phyloP scores from a whole-genome alignment of 2,888 invertebrate species.

The Macrophya alboannulata region DNA sequence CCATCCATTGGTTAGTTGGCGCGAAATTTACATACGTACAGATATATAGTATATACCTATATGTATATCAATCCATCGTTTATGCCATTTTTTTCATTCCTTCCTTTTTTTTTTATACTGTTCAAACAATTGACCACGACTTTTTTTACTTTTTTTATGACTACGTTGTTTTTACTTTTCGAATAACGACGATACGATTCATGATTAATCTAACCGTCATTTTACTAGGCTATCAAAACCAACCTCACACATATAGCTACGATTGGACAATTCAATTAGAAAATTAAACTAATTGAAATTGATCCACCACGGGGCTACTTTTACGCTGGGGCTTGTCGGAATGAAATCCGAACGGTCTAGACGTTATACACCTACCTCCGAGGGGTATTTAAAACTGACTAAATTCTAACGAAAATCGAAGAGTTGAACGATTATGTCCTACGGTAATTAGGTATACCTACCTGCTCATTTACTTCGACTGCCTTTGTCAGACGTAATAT shows the following conservation, averaged over 20 bases:
- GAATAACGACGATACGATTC: not conserved
- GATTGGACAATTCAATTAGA: not conserved
- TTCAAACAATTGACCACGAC: constrained; percentile 5
- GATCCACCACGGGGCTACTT: not conserved
- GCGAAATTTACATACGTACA: constrained; percentile 45
- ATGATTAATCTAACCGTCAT: not conserved
- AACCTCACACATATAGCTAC: too few species aligned
- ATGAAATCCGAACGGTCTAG: constrained; percentile 13
- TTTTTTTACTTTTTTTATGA: not conserved
- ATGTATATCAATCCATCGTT: constrained; percentile 20
- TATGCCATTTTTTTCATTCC: not conserved
- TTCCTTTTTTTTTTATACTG: not conserved
- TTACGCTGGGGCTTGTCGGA: not conserved
- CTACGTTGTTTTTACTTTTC: not conserved
- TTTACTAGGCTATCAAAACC: not conserved
- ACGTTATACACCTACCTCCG: not conserved
- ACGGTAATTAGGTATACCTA: not conserved
- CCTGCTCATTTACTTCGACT: not conserved
- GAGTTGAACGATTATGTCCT: not conserved
- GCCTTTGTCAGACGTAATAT: not conserved
- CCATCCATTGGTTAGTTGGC: constrained; percentile 33
- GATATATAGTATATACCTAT: not conserved
- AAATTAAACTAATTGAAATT: constrained; percentile 2
- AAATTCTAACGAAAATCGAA: not conserved
- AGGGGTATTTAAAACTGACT: not conserved